Percentiles rank a stretch among this genome's conserved stretches.
Conservation (phyloP, 2,888 invertebrate species). For the Itoplectis maculator region DNA sequence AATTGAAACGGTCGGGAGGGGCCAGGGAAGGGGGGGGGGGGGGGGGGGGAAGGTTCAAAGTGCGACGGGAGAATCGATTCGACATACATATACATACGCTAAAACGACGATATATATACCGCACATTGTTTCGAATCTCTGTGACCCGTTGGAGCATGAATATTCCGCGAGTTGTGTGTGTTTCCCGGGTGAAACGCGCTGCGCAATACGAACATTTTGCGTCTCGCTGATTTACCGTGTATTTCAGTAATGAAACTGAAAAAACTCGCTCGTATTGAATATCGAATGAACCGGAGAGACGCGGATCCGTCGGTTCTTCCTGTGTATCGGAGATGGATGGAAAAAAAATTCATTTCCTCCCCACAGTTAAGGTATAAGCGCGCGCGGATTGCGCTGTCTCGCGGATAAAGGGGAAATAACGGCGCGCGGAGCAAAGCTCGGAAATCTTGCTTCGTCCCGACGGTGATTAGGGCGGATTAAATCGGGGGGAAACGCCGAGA, state of each 20-base stretch:
- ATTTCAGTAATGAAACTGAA: slow-evolving; percentile 7
- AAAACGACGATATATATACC: not conserved
- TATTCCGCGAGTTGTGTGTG: not conserved
- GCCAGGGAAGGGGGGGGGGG: not conserved
- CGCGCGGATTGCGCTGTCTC: not conserved
- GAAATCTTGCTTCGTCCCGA: slow-evolving; percentile 10
- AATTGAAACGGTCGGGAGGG: not conserved
- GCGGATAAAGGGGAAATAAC: not conserved
- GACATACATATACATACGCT: slow-evolving; percentile 13
- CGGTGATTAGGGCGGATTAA: slow-evolving; percentile 26
- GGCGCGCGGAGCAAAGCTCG: not conserved
- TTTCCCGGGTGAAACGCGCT: not conserved
- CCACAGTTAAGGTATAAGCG: too few species aligned
- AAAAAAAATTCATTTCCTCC: not conserved
- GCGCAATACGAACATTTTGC: not conserved
- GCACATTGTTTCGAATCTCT: slow-evolving; percentile 20
- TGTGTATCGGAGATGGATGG: not conserved
- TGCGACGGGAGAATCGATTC: slow-evolving; percentile 17
- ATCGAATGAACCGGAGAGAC: not conserved
- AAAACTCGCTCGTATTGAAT: slow-evolving; percentile 6
- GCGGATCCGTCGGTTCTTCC: not conserved
- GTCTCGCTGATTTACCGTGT: not conserved
- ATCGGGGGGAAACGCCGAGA: not conserved
- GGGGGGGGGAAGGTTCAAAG: not conserved
- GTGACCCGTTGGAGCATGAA: slow-evolving; percentile 1